Percentiles rank a stretch among this genome's conserved stretches.
These are phyloP conservation scores for Ammodramus savannarum DNA, from an alignment of 2,113 vertebrate species.

Conservation along the genomic window DNA sequence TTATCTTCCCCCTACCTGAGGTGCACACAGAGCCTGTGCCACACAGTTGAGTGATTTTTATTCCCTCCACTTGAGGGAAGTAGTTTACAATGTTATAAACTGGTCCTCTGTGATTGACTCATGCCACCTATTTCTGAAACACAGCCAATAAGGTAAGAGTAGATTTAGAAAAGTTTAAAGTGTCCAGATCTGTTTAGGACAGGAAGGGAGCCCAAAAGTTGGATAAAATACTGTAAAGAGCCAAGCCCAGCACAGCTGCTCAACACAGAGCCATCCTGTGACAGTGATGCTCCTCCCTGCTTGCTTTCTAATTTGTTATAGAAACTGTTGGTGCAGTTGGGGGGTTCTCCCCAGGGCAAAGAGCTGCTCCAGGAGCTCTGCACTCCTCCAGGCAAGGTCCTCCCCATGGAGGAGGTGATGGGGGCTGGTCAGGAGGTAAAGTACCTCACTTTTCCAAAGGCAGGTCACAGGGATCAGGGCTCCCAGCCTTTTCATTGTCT, in stretches of 20 bases:
- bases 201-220: not conserved
- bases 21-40: not conserved
- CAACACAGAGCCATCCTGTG: not conserved
- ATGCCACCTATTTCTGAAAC: slow-evolving; percentile 25
- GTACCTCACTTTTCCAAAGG: not conserved
- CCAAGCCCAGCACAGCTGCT: not conserved
- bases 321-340: not conserved
- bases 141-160: not conserved
- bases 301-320: not conserved
- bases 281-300: not conserved
- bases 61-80: slow-evolving; percentile 62
- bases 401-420: not conserved
- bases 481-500: not conserved
- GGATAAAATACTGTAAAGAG: not conserved
- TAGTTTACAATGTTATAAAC: slow-evolving; percentile 30
- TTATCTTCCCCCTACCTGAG: not conserved
- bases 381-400: not conserved
- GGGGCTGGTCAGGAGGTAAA: not conserved
- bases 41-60: slow-evolving; percentile 18
- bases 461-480: not conserved
- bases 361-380: not conserved
- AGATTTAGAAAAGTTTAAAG: not conserved
- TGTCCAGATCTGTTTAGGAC: not conserved
- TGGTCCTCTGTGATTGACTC: not conserved
- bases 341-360: not conserved